These are phyloP conservation scores for Microctonus aethiopoides DNA, from an alignment of 2,888 invertebrate genomes.

Conservation along the genomic window DNA sequence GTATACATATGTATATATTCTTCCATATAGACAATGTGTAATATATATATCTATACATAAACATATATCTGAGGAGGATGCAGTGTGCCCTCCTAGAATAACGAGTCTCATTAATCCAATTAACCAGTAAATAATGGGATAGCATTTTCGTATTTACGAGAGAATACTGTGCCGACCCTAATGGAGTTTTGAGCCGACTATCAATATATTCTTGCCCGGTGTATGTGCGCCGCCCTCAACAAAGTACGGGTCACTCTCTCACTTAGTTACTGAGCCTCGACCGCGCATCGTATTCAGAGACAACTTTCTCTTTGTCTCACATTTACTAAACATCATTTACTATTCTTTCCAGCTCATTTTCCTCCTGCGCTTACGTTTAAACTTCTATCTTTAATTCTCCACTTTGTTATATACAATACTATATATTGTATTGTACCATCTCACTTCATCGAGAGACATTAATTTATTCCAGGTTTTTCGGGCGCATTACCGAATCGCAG, in stretches of 20 bases:
- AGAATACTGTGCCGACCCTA: constrained; percentile 63
- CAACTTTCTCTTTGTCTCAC: constrained; percentile 37
- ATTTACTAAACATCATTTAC: constrained; percentile 6
- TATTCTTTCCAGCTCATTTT: constrained; percentile 17
- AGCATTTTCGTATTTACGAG: constrained; percentile 67
- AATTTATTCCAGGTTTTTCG: background rate
- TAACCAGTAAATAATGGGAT: constrained; percentile 68
- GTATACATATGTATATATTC: background rate
- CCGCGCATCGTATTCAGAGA: constrained; percentile 32
- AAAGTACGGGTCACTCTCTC: constrained; percentile 66
- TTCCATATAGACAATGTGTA: background rate
- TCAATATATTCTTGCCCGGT: constrained; percentile 63
- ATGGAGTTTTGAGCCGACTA: constrained; percentile 68
- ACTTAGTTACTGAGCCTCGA: constrained; percentile 56
- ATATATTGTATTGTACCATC: background rate
- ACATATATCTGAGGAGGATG: constrained; percentile 33
- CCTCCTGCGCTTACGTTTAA: background rate
- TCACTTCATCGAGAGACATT: background rate
- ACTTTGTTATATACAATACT: background rate
- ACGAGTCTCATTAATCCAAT: constrained; percentile 68
- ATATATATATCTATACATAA: background rate
- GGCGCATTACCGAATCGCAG: constrained; percentile 1
- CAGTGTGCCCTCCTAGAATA: constrained; percentile 57
- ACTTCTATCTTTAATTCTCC: background rate
- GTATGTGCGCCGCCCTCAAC: constrained; percentile 40